Evolutionary conservation across 1,140 invertebrate genomes (phyloP), one percentile per base, ranked within the genome.

Genomic region (Heliconius melpomene): DNA sequence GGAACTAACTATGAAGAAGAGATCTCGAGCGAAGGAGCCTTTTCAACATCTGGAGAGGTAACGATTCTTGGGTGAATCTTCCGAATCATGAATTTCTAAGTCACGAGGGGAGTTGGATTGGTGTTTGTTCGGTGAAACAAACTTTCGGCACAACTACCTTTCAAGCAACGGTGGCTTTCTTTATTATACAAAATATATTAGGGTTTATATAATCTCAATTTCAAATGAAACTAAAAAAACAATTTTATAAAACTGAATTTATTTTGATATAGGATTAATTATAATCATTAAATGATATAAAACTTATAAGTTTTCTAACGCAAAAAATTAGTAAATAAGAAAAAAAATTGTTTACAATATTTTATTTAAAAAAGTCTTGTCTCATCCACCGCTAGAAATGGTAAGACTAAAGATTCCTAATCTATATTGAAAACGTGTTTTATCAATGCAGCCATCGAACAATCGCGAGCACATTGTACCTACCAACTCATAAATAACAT

Each of bases 11-110:
- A 75, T 75, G 57, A 52, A 71, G 73, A 75, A 54, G 73, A 66
- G 74, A 36, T 18, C 78, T 79, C 40, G 74, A 75, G 73, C 26
- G 38, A 74, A 74, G 78, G 46, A 75, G 74, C 20, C 73, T 29
- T 66, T 66, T 75, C 57, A 36, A 71, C 78, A 54, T 50, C 78
- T 29, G 57, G 57, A 54, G 32, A 40, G 46, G 40, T 79, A 54
- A 79, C 32, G 73, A 79, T 79, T 79, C 73, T 78, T 78, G 71
- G 50, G 2, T 9, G 54, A 40, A 57, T 74, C 72, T 79, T 70
- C 54, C 50, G 46, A 79, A 79, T 75, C 78, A 71, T 79, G 40
- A 75, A 79, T 79, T 70, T 71, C 60, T 66, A 66, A 66, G 60
- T 66, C 13, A 29, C 38, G 36, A 76, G 75, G 60, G 60, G 60